phyloP scores from a whole-genome alignment of 2,797 vertebrate genomes.

The Pelodytes ibericus region DNA sequence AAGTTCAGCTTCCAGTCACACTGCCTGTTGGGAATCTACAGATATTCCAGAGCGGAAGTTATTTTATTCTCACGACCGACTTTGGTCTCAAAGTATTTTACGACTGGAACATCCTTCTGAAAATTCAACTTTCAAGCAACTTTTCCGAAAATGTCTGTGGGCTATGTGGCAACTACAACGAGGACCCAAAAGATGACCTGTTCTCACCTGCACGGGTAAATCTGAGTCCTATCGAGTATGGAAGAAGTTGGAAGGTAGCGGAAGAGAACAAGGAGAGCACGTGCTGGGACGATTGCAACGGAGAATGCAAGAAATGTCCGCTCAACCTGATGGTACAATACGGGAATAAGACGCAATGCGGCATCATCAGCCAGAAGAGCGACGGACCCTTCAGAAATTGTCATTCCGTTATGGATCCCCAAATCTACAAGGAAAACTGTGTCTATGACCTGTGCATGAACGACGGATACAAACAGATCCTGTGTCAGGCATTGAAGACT shows the following conservation, averaged over 20 bases:
- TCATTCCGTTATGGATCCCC: constrained; percentile 50
- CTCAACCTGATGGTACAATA: not conserved
- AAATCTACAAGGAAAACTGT: constrained; percentile 64
- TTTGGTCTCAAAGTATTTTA: constrained; percentile 70
- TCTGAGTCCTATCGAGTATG: constrained; percentile 64
- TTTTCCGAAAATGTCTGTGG: constrained; percentile 68
- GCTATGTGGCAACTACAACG: constrained; percentile 71
- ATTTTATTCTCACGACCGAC: constrained; percentile 62
- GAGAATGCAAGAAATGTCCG: constrained; percentile 30
- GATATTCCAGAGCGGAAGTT: constrained; percentile 66
- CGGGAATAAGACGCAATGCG: constrained; percentile 55
- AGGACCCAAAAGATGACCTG: constrained; percentile 65
- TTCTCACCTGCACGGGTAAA: constrained; percentile 54
- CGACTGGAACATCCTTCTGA: constrained; percentile 59
- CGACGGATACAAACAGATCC: constrained; percentile 63
- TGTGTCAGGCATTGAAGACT: constrained; percentile 67
- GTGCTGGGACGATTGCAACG: constrained; percentile 60
- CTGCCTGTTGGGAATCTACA: constrained; percentile 63
- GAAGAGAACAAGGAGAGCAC: constrained; percentile 42
- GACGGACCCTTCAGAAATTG: constrained; percentile 68
- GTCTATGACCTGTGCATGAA: constrained; percentile 67
- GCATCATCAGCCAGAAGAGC: constrained; percentile 57
- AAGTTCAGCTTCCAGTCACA: constrained; percentile 59
- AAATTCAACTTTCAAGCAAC: constrained; percentile 61
- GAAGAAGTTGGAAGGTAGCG: constrained; percentile 63